Conservation (phyloP, 2,888 invertebrate species). For the Zeuzera pyrina region DNA sequence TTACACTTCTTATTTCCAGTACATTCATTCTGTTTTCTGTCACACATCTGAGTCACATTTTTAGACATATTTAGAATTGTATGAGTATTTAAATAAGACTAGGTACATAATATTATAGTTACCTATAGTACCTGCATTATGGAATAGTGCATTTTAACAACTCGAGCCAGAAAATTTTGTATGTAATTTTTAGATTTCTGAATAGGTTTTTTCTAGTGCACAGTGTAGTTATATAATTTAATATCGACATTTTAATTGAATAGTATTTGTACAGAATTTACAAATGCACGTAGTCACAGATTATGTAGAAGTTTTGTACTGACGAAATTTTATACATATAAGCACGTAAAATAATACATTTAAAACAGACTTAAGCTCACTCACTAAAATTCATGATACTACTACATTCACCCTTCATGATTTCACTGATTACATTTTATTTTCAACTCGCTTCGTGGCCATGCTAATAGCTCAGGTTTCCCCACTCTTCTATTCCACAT, state of each 20-base stretch:
- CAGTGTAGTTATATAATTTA: conserved; percentile 38
- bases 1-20: conserved; percentile 28
- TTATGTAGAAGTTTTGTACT: conserved; percentile 22
- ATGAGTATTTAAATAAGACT: background rate
- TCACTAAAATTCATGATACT: no score
- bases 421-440: conserved; percentile 53
- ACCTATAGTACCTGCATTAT: background rate
- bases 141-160: background rate
- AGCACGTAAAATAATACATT: no score
- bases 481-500: no score
- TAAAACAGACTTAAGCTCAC: no score
- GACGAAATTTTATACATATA: no score
- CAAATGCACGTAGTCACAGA: conserved; percentile 42
- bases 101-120: no score
- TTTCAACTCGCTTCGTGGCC: conserved; percentile 68
- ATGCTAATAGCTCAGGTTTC: no score
- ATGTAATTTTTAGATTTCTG: conserved; percentile 7
- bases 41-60: conserved; percentile 16
- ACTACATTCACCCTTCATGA: conserved; percentile 42
- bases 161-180: no score
- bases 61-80: conserved; percentile 5
- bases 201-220: conserved; percentile 1
- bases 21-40: conserved; percentile 25
- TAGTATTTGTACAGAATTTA: conserved; percentile 11
- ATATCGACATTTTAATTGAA: conserved; percentile 23